Conservation (phyloP, 2,888 invertebrate genomes). For the Acleris literana region DNA sequence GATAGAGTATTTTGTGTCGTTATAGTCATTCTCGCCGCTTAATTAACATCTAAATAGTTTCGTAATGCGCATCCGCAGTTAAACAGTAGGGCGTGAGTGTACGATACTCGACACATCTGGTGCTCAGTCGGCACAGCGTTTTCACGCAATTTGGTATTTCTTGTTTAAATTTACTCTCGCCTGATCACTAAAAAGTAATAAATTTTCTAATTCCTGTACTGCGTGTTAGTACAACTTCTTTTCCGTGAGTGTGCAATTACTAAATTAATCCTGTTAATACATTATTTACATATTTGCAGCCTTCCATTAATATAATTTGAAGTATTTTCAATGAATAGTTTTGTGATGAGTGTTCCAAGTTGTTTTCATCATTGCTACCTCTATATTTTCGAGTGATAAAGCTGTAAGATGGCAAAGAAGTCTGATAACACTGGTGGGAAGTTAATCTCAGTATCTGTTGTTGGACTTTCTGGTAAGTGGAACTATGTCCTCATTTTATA, state of each 20-base stretch:
- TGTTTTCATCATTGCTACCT: conserved; percentile 53
- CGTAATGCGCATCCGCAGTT: conserved; percentile 33
- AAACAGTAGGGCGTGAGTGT: conserved; percentile 54
- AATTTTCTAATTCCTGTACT: too few relatives aligned
- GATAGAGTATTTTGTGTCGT: conserved; percentile 47
- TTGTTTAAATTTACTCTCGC: conserved; percentile 12
- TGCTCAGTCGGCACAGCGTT: conserved; percentile 52
- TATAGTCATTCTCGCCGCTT: conserved; percentile 43
- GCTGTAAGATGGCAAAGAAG: conserved; percentile 88
- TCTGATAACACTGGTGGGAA: conserved; percentile 86
- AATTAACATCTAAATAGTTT: conserved; percentile 38
- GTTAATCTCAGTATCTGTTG: conserved; percentile 93
- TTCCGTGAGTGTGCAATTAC: not conserved
- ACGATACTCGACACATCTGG: conserved; percentile 66
- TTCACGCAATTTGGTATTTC: conserved; percentile 41
- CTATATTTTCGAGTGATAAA: conserved; percentile 59
- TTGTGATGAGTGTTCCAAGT: conserved; percentile 74
- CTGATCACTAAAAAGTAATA: not conserved
- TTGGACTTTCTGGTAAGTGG: conserved; percentile 90
- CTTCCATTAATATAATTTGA: conserved; percentile 33
- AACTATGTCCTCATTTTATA: not conserved
- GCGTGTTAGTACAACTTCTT: too few relatives aligned
- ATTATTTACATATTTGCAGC: conserved; percentile 46
- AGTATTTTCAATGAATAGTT: conserved; percentile 47
- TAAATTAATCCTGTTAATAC: not conserved